Conservation (phyloP, 2,888 invertebrate genomes). For the Spilosoma lubricipeda region DNA sequence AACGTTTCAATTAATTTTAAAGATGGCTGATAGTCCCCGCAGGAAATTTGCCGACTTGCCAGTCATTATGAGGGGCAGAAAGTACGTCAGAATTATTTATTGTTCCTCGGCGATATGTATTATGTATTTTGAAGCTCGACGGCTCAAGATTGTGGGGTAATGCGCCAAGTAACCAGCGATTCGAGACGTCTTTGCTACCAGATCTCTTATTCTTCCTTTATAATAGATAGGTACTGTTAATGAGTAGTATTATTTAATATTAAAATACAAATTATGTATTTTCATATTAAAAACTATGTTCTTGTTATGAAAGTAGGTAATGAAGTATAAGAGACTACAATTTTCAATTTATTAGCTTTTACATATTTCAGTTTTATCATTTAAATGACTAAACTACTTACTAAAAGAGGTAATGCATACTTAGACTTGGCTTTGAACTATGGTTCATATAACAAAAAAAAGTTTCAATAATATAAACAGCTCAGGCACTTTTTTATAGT, state of each 20-base stretch:
- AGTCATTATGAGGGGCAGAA: constrained; percentile 58
- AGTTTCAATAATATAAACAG: no score
- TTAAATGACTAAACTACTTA: no score
- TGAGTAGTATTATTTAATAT: not conserved
- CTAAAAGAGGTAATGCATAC: no score
- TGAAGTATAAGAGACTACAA: not conserved
- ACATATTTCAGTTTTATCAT: no score
- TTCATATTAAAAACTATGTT: no score
- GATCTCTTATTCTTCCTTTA: constrained; percentile 6
- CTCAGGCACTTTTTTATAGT: no score
- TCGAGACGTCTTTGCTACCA: constrained; percentile 2
- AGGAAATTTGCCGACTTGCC: constrained; percentile 62
- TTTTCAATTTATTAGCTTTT: not conserved
- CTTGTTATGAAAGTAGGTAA: no score
- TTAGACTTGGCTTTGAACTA: no score
- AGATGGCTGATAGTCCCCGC: constrained; percentile 61
- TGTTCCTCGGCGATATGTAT: constrained; percentile 31
- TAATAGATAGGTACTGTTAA: not conserved
- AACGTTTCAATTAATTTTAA: constrained; percentile 68
- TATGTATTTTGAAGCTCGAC: constrained; percentile 23
- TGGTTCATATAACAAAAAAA: no score
- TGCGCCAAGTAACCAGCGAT: constrained; percentile 15
- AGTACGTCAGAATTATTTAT: constrained; percentile 56
- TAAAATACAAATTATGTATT: not conserved
- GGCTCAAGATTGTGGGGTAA: constrained; percentile 19